Base-by-base conservation (phyloP, 64 coral and sea anemone species). In the Exaiptasia diaphana region DNA sequence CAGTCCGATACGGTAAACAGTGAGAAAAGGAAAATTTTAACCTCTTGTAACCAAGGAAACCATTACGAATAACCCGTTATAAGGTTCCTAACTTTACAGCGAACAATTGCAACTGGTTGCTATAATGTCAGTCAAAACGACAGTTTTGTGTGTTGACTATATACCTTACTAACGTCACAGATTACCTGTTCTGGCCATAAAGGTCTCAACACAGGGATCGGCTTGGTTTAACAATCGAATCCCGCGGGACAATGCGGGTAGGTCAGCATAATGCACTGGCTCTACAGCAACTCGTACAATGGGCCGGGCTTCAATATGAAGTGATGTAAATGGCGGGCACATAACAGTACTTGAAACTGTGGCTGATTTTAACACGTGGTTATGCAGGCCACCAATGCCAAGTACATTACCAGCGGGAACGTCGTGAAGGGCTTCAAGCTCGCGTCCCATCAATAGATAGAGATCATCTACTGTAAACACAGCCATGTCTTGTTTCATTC, bases 211-310 rank as follows among this genome's bases (percentile, higher is more conserved):
- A 86, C 90, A 93, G 4, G 95, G 95, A 49, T 99, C 95, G 26
- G 95, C 95, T 63, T 99, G 95, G 76, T 99, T 99, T 12, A 99
- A 73, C 69, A 99, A 85, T 41, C 90, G 83, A 72, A 99, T 92
- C 35, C 95, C 95, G 36, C 85, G 86, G 4, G 80, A 71, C 5
- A 99, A 54, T 13, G 90, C 85, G 2, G 90, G 85, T 80, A 99
- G 92, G 58, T 99, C 90, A 35, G 90, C 86, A 15, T 83, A 84
- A 49, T 88, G 81, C 18, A 93, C 79, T 26, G 95, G 95, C 41
- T 99, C 95, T 50, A 99, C 80, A 20, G 95, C 95, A 35, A 99
- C 85, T 21, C 95, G 90, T 20, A 99, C 95, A 54, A 99, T 99
- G 0, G 95, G 95, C 20, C 80, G 79, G 28, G 85, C 95, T 55